A percentile compares a stretch with the other conserved stretches of the same genome.
Conservation (phyloP, 1,140 invertebrate genomes). For the Formica selysi region DNA sequence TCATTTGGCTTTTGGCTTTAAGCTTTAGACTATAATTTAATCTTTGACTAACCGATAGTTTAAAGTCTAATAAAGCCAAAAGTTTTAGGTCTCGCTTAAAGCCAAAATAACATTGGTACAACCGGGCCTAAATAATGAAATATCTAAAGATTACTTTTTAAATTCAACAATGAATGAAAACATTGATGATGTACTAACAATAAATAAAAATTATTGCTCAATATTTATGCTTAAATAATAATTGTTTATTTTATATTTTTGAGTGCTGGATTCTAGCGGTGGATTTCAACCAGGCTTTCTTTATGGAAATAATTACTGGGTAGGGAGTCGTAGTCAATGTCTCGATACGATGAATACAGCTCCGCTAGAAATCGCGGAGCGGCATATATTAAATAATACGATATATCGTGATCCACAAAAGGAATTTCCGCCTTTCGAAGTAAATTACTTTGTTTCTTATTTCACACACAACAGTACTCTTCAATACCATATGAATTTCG, state of each 20-base stretch:
- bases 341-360: conserved; percentile 74
- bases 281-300: conserved; percentile 82
- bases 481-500: too few species aligned
- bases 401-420: conserved; percentile 70
- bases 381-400: conserved; percentile 75
- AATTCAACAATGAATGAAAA: not conserved
- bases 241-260: conserved; percentile 31
- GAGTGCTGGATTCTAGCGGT: conserved; percentile 87
- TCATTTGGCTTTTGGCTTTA: too few species aligned
- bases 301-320: conserved; percentile 86
- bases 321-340: conserved; percentile 84
- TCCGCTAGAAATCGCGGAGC: conserved; percentile 72
- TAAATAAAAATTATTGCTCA: not conserved
- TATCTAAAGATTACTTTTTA: not conserved
- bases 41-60: too few species aligned
- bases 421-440: too few species aligned
- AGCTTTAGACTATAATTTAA: too few species aligned
- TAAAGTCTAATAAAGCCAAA: too few species aligned
- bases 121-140: not conserved
- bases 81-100: too few species aligned
- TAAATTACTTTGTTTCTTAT: too few species aligned
- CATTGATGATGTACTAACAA: not conserved
- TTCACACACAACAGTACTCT: too few species aligned
- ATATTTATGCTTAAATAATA: not conserved
- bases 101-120: too few species aligned